Evolutionary conservation across 2,888 invertebrate genomes (phyloP).

Genomic region (Protophormia terraenovae): DNA sequence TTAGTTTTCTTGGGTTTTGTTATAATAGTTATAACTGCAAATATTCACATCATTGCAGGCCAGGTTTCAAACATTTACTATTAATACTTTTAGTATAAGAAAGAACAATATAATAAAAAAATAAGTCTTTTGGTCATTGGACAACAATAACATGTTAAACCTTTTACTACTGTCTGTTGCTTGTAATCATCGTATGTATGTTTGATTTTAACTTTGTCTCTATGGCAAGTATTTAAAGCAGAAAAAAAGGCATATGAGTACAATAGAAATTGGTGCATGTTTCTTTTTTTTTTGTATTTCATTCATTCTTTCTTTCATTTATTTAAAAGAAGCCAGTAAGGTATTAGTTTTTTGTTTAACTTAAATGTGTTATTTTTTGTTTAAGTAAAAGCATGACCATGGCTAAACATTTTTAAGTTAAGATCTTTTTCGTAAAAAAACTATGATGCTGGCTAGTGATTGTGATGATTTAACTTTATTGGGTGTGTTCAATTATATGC

Average conservation of each 20-base stretch:
- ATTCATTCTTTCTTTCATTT: constrained; percentile 56
- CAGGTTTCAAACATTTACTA: too few species aligned
- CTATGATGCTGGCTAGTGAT: constrained; percentile 64
- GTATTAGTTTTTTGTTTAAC: constrained; percentile 31
- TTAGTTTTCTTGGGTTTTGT: constrained; percentile 33
- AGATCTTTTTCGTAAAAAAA: constrained; percentile 54
- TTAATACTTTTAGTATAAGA: constrained; percentile 15
- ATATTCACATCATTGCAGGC: constrained; percentile 51
- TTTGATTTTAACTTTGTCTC: constrained; percentile 21
- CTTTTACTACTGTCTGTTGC: constrained; percentile 62
- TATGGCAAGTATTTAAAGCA: constrained; percentile 50
- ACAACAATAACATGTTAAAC: constrained; percentile 66
- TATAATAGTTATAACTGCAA: constrained; percentile 49
- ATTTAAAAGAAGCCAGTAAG: constrained; percentile 40
- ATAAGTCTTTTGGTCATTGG: constrained; percentile 53
- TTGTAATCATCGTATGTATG: constrained; percentile 54
- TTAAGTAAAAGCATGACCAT: constrained; percentile 65
- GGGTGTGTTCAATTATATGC: constrained; percentile 71
- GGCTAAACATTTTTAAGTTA: constrained; percentile 62
- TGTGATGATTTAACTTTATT: constrained; percentile 69
- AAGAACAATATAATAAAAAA: neutral
- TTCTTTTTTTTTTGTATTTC: constrained; percentile 45
- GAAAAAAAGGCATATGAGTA: constrained; percentile 52
- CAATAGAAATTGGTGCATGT: constrained; percentile 67
- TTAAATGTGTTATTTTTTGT: neutral